Percentiles rank a stretch among this genome's conserved stretches.
phyloP scores from a whole-genome alignment of 1,140 invertebrate genomes.

The Homarus americanus region DNA sequence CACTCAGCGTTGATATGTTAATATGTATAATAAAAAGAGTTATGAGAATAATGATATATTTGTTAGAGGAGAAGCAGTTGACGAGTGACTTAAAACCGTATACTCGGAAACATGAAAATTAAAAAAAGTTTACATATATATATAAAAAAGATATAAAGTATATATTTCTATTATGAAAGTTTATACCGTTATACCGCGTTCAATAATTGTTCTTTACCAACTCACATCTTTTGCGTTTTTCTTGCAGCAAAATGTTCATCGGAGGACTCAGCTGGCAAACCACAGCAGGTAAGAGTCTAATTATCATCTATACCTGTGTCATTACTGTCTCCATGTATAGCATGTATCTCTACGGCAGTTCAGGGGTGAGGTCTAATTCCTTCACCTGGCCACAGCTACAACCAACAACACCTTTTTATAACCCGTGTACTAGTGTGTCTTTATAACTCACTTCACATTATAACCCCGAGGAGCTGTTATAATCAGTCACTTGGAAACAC shows the following conservation, averaged over 20 bases:
- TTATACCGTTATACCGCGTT: constrained; percentile 33
- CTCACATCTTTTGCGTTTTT: constrained; percentile 79
- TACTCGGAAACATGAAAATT: constrained; percentile 9
- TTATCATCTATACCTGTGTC: too few relatives aligned
- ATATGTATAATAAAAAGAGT: neutral
- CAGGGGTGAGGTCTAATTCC: too few relatives aligned
- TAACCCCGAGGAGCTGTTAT: too few relatives aligned
- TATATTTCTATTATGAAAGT: neutral
- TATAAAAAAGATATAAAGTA: too few relatives aligned
- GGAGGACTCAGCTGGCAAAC: constrained; percentile 99
- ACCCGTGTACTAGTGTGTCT: too few relatives aligned
- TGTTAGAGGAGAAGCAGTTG: neutral
- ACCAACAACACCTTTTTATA: too few relatives aligned
- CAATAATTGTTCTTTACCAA: neutral
- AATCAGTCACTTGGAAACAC: too few relatives aligned
- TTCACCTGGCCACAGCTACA: too few relatives aligned
- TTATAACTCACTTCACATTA: too few relatives aligned
- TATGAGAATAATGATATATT: neutral
- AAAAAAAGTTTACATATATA: neutral
- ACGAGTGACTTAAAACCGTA: neutral
- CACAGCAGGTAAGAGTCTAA: constrained; percentile 91
- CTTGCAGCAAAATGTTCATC: constrained; percentile 99
- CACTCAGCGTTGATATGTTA: neutral
- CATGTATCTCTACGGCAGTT: too few relatives aligned
- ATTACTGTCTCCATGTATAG: too few relatives aligned